Evolutionary conservation across 37 sponge, comb jelly and placozoan species (phyloP), one percentile per base, ranked within the genome.

Genomic region (Ephydatia muelleri): DNA sequence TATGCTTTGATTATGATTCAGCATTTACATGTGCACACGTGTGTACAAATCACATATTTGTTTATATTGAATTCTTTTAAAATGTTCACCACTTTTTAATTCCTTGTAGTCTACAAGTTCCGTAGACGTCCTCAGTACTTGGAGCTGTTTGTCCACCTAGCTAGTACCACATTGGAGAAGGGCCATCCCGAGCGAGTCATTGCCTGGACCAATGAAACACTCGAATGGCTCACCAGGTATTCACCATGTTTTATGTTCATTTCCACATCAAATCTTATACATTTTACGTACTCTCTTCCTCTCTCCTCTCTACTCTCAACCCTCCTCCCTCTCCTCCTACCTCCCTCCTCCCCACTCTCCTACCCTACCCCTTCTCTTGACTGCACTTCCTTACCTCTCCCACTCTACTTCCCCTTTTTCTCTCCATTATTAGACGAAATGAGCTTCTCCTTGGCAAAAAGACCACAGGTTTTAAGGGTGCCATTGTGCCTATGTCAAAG

Each of bases 31-130:
- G 14, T 72, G 16, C 74, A 26, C 14, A 28, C 32, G 14, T 72
- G 31, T 72, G 26, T 16, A 29, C 14, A 29, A 28, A 21, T 72
- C 16, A 21, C 25, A 16, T 16, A 72, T 28, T 72, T 79, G 31
- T 79, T 8, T 49, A 70, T n/a, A n/a, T n/a, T n/a, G n/a, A n/a
- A 9, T 40, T 35, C 30, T 16, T 81, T 16, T 14, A 69, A 16
- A 35, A 65, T 66, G 65, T 69, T 32, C 1, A 32, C 34, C 80
- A 79, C 27, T n/a, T n/a, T n/a, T n/a, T n/a, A n/a, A n/a, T n/a
- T n/a, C n/a, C n/a, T n/a, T n/a, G n/a, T n/a, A 95, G 97, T 97
- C 29, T 70, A 68, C 76, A 97, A 95, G 88, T 97, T 97, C 69
- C 80, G 93, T 3, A 77, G 93, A 23, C 73, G 95, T 25, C 88